Conservation (phyloP, 2,888 invertebrate species). For the Drosophila atripex region DNA sequence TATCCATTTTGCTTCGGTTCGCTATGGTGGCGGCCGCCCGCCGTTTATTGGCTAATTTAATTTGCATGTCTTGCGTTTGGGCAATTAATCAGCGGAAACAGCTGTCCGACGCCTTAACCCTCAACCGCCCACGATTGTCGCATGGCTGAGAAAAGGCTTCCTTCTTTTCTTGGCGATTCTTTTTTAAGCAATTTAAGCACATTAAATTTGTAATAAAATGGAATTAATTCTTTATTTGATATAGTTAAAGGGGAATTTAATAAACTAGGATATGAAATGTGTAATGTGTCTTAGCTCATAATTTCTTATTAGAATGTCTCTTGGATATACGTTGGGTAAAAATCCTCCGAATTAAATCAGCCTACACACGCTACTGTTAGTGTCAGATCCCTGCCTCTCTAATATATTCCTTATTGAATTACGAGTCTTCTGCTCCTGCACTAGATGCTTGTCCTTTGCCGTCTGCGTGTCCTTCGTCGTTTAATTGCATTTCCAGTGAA, state of each 20-base stretch:
- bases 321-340: not conserved
- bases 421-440: constrained; percentile 28
- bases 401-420: constrained; percentile 65
- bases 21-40: constrained; percentile 47
- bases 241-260: too few relatives aligned
- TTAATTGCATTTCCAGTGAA: constrained; percentile 72
- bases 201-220: too few relatives aligned
- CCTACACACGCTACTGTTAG: constrained; percentile 59
- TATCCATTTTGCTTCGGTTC: constrained; percentile 15
- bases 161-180: not conserved
- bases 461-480: constrained; percentile 57
- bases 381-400: constrained; percentile 47
- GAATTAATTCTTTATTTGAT: too few relatives aligned
- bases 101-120: constrained; percentile 76
- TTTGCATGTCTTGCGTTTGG: constrained; percentile 79
- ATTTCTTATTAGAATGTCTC: too few relatives aligned
- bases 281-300: too few relatives aligned
- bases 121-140: constrained; percentile 22
- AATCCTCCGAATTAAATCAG: constrained; percentile 47
- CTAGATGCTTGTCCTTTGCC: constrained; percentile 26
- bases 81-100: constrained; percentile 78
- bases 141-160: not conserved
- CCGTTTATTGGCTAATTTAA: constrained; percentile 80
- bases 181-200: not conserved
- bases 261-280: too few relatives aligned